Conservation (phyloP, 1,140 invertebrate genomes). For the Druon quercuslanigerum region DNA sequence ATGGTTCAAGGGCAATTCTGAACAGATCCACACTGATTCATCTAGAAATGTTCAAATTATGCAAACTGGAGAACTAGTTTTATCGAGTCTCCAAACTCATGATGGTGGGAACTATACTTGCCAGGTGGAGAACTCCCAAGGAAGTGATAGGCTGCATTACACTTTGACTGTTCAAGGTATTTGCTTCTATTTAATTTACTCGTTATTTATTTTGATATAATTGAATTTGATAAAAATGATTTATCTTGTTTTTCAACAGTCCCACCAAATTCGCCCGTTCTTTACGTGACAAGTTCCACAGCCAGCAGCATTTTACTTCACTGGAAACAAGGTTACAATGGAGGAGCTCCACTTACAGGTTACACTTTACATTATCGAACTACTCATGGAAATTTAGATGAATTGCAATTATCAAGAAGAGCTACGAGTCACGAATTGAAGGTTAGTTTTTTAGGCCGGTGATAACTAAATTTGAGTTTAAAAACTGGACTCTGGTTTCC, state of each 20-base stretch:
- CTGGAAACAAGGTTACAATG: slow-evolving; percentile 83
- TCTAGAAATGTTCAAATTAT: slow-evolving; percentile 79
- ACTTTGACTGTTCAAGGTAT: slow-evolving; percentile 79
- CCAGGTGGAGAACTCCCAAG: slow-evolving; percentile 83
- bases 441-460: slow-evolving; percentile 61
- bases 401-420: slow-evolving; percentile 80
- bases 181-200: slow-evolving; percentile 4
- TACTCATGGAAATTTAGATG: slow-evolving; percentile 80
- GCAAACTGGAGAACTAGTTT: slow-evolving; percentile 80
- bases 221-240: neutral
- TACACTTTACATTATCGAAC: slow-evolving; percentile 82
- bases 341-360: slow-evolving; percentile 81
- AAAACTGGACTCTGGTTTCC: neutral
- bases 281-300: slow-evolving; percentile 84
- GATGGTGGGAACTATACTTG: slow-evolving; percentile 88
- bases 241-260: slow-evolving; percentile 69
- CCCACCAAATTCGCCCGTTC: slow-evolving; percentile 81
- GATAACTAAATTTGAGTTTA: neutral
- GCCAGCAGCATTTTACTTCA: slow-evolving; percentile 83
- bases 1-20: slow-evolving; percentile 78
- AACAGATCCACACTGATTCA: slow-evolving; percentile 72
- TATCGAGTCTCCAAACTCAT: slow-evolving; percentile 79
- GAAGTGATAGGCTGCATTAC: slow-evolving; percentile 80
- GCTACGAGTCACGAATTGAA: slow-evolving; percentile 82
- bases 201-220: neutral